Evolutionary conservation across 2,888 invertebrate species (phyloP).

Genomic region (Galeopsomyia nigrocyanea): DNA sequence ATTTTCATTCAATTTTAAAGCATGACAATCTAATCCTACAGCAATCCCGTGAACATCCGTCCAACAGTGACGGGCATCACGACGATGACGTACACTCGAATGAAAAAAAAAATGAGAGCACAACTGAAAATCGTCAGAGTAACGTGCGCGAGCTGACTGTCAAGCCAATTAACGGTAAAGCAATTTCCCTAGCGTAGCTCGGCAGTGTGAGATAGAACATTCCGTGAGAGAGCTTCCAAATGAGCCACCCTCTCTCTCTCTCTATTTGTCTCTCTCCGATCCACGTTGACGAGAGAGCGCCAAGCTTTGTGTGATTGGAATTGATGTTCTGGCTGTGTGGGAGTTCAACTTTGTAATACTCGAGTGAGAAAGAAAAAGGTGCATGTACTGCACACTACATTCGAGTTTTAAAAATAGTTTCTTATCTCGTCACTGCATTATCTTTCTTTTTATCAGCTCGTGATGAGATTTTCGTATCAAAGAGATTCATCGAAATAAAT

Average conservation of each 20-base stretch:
- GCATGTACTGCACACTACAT: too few relatives aligned
- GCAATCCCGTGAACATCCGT: too few relatives aligned
- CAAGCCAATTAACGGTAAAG: slow-evolving; percentile 47
- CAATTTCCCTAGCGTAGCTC: slow-evolving; percentile 39
- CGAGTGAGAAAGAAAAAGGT: too few relatives aligned
- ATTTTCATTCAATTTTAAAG: too few relatives aligned
- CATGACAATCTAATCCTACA: too few relatives aligned
- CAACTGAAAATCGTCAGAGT: slow-evolving; percentile 21
- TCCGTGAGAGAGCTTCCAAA: slow-evolving; percentile 18
- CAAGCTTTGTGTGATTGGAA: slow-evolving; percentile 29
- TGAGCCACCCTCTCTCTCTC: slow-evolving; percentile 11
- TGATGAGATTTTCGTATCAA: too few relatives aligned
- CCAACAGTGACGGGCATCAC: too few relatives aligned
- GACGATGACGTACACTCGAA: too few relatives aligned
- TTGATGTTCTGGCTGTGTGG: slow-evolving; percentile 21
- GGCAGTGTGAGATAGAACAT: background rate
- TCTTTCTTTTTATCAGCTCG: too few relatives aligned
- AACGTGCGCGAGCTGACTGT: background rate
- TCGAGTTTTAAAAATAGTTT: too few relatives aligned
- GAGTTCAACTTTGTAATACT: background rate
- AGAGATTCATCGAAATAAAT: background rate
- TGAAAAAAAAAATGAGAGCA: background rate
- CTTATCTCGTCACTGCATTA: too few relatives aligned
- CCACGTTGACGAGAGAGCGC: background rate
- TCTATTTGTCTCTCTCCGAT: too few relatives aligned